Conservation (phyloP, 2,113 vertebrate species). For the Nerophis ophidion region DNA sequence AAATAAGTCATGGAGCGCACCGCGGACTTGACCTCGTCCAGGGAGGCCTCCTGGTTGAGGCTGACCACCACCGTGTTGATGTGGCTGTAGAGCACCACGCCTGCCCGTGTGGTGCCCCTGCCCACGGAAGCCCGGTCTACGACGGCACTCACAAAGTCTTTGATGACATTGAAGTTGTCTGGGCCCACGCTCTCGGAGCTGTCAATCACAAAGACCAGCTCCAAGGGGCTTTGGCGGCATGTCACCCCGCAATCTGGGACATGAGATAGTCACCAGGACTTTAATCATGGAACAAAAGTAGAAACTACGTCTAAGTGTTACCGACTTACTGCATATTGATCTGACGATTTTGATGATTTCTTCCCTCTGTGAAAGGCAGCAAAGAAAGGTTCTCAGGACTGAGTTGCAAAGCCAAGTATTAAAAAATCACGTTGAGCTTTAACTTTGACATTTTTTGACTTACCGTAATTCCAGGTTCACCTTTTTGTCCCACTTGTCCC, state of each 20-base stretch:
- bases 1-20: slow-evolving; percentile 78
- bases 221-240: slow-evolving; percentile 75
- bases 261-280: background rate
- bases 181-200: slow-evolving; percentile 85
- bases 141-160: slow-evolving; percentile 78
- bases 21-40: slow-evolving; percentile 67
- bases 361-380: slow-evolving; percentile 70
- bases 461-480: slow-evolving; percentile 80
- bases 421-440: background rate
- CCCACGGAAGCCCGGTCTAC: slow-evolving; percentile 66
- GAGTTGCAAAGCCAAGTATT: background rate
- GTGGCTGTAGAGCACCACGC: slow-evolving; percentile 82
- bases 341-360: slow-evolving; percentile 81
- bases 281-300: background rate
- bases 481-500: slow-evolving; percentile 77
- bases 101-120: slow-evolving; percentile 57
- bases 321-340: slow-evolving; percentile 83
- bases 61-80: slow-evolving; percentile 67
- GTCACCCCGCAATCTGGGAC: slow-evolving; percentile 74
- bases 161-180: slow-evolving; percentile 77
- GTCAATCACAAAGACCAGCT: slow-evolving; percentile 85
- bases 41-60: slow-evolving; percentile 64
- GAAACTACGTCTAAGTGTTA: background rate
- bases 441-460: slow-evolving; percentile 42
- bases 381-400: background rate